phyloP scores from a whole-genome alignment of 2,797 vertebrate genomes.

The Rhinella marina region DNA sequence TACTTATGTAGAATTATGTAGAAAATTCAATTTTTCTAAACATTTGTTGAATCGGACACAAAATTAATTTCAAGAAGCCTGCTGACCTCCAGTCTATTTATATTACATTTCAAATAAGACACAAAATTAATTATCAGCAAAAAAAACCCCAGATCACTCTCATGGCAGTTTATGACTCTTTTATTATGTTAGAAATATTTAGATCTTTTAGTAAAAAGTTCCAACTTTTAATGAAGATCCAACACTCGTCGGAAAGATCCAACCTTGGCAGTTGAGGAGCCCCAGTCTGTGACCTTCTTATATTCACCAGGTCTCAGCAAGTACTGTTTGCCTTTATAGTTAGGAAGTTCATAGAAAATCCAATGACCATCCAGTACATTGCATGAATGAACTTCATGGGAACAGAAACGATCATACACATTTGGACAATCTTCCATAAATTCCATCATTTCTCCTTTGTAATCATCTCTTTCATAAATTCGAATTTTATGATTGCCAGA shows the following conservation, averaged over 20 bases:
- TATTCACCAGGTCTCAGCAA: conserved; percentile 64
- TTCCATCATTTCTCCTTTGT: conserved; percentile 66
- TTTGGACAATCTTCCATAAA: conserved; percentile 65
- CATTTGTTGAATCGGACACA: too few relatives aligned
- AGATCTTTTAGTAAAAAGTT: conserved; percentile 56
- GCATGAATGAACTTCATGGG: conserved; percentile 64
- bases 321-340: conserved; percentile 64
- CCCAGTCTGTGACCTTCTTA: conserved; percentile 61
- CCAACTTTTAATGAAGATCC: conserved; percentile 58
- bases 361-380: conserved; percentile 64
- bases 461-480: conserved; percentile 65
- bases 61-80: too few relatives aligned
- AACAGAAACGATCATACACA: conserved; percentile 67
- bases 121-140: neutral
- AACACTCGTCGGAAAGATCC: conserved; percentile 64
- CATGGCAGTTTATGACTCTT: neutral
- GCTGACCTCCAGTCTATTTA: too few relatives aligned
- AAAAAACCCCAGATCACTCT: neutral
- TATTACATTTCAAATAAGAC: too few relatives aligned
- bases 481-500: conserved; percentile 56
- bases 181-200: conserved; percentile 23
- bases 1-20: too few relatives aligned
- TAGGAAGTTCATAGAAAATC: conserved; percentile 66
- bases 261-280: conserved; percentile 60
- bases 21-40: too few relatives aligned